These are phyloP conservation scores for Xiphias gladius DNA, from an alignment of 2,113 vertebrate genomes.

Conservation along the genomic window DNA sequence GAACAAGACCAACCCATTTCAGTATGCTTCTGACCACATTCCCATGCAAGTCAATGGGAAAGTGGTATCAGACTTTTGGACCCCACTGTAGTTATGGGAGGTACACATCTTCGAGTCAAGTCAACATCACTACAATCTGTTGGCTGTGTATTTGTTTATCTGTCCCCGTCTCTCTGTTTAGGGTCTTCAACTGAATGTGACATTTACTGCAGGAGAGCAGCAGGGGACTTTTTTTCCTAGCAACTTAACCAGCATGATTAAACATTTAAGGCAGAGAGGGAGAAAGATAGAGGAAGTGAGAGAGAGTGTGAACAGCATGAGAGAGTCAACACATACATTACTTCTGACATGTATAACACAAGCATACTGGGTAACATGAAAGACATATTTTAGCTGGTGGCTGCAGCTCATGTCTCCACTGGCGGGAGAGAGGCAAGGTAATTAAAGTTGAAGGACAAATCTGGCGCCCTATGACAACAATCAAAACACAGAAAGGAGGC, in stretches of 20 bases:
- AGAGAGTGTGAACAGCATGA: constrained; percentile 24
- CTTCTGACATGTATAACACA: not conserved
- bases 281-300: not conserved
- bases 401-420: not conserved
- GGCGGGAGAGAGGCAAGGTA: not conserved
- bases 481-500: constrained; percentile 8
- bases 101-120: constrained; percentile 24
- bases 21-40: not conserved
- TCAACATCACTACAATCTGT: constrained; percentile 17
- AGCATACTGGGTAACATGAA: constrained; percentile 9
- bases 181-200: not conserved
- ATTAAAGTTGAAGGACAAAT: constrained; percentile 30
- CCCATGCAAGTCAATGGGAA: too few relatives aligned
- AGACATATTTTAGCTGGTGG: not conserved
- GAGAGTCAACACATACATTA: constrained; percentile 38
- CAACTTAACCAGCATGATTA: constrained; percentile 29
- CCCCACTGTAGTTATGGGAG: too few relatives aligned
- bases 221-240: constrained; percentile 4
- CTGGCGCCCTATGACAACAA: constrained; percentile 6
- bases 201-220: constrained; percentile 10
- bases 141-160: not conserved
- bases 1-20: constrained; percentile 22
- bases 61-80: too few relatives aligned
- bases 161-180: not conserved
- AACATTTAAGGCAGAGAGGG: constrained; percentile 31